phyloP scores from a whole-genome alignment of 2,113 vertebrate species.

The Malurus melanocephalus region DNA sequence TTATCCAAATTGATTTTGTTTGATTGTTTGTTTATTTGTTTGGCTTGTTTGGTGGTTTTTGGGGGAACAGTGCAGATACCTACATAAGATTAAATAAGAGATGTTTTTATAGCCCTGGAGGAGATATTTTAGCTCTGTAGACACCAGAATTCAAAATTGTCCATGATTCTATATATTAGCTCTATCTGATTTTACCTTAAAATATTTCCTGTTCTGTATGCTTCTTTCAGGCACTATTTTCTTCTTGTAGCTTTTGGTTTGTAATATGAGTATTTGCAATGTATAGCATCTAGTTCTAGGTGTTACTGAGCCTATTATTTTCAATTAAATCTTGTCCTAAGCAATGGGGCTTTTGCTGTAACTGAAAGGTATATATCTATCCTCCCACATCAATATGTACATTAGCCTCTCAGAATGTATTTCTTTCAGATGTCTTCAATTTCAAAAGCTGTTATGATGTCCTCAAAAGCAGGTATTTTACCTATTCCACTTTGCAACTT shows the following conservation, averaged over 20 bases:
- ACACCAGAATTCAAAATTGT: not conserved
- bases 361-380: not conserved
- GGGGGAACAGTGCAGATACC: rapidly evolving
- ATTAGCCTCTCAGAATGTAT: not conserved
- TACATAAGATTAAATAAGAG: not conserved
- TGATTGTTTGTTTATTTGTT: not conserved
- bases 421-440: not conserved
- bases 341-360: not conserved
- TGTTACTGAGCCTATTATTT: not conserved
- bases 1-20: not conserved
- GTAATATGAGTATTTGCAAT: not conserved
- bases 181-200: not conserved
- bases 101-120: not conserved
- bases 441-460: not conserved
- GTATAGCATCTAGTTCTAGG: not conserved
- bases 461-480: not conserved
- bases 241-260: not conserved
- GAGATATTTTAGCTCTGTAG: not conserved
- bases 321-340: not conserved
- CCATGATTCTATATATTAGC: not conserved
- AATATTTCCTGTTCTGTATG: not conserved
- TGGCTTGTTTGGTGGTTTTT: not conserved
- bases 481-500: not conserved
- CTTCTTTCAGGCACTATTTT: not conserved
- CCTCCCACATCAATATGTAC: not conserved